Base-by-base conservation (phyloP, 64 coral and sea anemone genomes). In the Catalaphyllia jardinei region DNA sequence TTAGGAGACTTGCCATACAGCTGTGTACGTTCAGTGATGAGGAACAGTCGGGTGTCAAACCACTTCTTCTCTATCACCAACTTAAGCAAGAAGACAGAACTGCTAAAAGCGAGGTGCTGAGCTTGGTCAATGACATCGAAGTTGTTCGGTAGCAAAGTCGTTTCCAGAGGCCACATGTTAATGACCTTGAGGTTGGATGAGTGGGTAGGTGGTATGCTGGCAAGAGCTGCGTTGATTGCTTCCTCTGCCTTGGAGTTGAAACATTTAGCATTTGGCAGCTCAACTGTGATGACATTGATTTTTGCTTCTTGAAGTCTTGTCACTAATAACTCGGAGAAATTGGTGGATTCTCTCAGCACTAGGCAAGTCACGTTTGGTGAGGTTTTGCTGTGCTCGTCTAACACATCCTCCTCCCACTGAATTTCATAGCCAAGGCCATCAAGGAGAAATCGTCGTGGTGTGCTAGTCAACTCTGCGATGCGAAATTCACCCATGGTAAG, bases 401-500 rank as follows among this genome's bases (percentile, higher is more conserved):
- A 80, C 18, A 49, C 35, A 11, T 59, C 38, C 65, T 86, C 90
- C 24, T 28, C 77, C 82, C 82, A 86, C 50, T 65, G 31, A 0
- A 92, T 52, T 30, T 92, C 74, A 13, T 91, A 91, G n/a, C 46
- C 62, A 29, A 89, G 9, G 30, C 79, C 88, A 25, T 49, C 35
- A 67, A 89, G 52, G 18, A 13, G 0, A 78, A 52, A 46, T 42
- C 31, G 14, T 4, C 84, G 15, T 4, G 67, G 63, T 57, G 42
- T 78, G 20, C 19, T 75, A 16, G 50, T 80, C 29, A 92, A 60
- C 33, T 77, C 72, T 29, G 82, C 55, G 25, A 29, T 18, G 30
- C 76, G 80, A 65, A 86, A 86, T 1, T 79, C 82, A 42, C 59
- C 52, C 69, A 92, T 86, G 29, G 33, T 77, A 4, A 92, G 35